phyloP scores from a whole-genome alignment of 2,888 invertebrate genomes.

The Lacanobia wlatinum region DNA sequence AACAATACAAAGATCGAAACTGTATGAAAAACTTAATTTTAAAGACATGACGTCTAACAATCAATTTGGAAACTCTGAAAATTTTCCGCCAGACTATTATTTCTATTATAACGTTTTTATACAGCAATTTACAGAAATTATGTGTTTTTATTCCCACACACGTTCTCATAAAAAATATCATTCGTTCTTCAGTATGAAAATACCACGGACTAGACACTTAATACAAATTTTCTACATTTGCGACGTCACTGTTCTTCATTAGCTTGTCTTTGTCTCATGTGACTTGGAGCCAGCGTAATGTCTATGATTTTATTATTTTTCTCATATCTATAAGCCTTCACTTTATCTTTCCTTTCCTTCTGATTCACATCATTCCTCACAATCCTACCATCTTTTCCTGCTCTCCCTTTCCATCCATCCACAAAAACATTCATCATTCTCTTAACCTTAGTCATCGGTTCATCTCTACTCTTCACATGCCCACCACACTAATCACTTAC shows the following conservation, averaged over 20 bases:
- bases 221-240: neutral
- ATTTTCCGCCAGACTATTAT: slow-evolving; percentile 32
- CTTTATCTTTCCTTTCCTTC: neutral
- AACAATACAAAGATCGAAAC: slow-evolving; percentile 2
- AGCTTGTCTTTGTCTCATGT: neutral
- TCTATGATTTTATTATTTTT: neutral
- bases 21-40: slow-evolving; percentile 5
- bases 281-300: neutral
- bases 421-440: neutral
- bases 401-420: neutral
- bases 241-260: neutral
- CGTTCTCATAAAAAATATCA: slow-evolving; percentile 14
- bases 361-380: neutral
- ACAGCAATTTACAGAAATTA: slow-evolving; percentile 23
- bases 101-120: slow-evolving; percentile 20
- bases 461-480: slow-evolving; percentile 6
- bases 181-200: slow-evolving; percentile 14
- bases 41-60: slow-evolving; percentile 8
- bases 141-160: slow-evolving; percentile 24
- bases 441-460: neutral
- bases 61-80: slow-evolving; percentile 2
- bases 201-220: neutral
- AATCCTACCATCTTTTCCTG: neutral
- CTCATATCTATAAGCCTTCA: neutral
- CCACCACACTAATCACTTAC: slow-evolving; percentile 16